phyloP scores from a whole-genome alignment of 92 coral and sea anemone genomes.

The Heliopora coerulea region DNA sequence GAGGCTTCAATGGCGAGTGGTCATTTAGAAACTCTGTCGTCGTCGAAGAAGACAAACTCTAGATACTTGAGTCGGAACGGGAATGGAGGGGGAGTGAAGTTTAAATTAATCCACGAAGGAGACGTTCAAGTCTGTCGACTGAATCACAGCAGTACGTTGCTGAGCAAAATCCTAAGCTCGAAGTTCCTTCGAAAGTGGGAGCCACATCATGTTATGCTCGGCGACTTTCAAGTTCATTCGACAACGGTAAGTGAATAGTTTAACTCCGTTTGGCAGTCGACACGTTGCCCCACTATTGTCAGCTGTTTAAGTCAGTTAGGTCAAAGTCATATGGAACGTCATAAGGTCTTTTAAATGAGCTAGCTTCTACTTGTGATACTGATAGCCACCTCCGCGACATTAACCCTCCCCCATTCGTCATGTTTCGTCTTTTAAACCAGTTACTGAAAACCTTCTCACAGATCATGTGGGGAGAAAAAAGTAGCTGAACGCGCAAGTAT shows the following conservation, averaged over 20 bases:
- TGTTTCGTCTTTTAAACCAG: not conserved
- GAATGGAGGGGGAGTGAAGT: slow-evolving; percentile 92
- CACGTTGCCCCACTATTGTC: not conserved
- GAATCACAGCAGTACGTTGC: slow-evolving; percentile 90
- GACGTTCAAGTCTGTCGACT: slow-evolving; percentile 98
- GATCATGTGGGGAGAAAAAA: no score
- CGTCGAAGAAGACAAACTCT: slow-evolving; percentile 8
- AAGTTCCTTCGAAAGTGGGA: slow-evolving; percentile 98
- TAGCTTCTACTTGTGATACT: not conserved
- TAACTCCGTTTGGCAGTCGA: not conserved
- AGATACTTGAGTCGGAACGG: slow-evolving; percentile 33
- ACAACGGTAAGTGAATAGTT: slow-evolving; percentile 74
- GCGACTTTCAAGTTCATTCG: slow-evolving; percentile 92
- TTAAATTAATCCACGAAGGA: slow-evolving; percentile 98
- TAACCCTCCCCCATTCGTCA: not conserved
- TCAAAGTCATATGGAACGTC: not conserved
- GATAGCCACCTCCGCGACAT: not conserved
- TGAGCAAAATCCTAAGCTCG: slow-evolving; percentile 98
- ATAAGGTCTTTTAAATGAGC: not conserved
- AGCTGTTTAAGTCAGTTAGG: not conserved
- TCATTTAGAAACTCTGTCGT: not conserved
- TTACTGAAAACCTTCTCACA: no score
- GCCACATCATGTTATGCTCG: slow-evolving; percentile 86
- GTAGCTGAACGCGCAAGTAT: no score
- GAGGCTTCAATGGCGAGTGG: slow-evolving; percentile 10